Conservation (phyloP, 2,113 vertebrate species). For the Leptosomus discolor region DNA sequence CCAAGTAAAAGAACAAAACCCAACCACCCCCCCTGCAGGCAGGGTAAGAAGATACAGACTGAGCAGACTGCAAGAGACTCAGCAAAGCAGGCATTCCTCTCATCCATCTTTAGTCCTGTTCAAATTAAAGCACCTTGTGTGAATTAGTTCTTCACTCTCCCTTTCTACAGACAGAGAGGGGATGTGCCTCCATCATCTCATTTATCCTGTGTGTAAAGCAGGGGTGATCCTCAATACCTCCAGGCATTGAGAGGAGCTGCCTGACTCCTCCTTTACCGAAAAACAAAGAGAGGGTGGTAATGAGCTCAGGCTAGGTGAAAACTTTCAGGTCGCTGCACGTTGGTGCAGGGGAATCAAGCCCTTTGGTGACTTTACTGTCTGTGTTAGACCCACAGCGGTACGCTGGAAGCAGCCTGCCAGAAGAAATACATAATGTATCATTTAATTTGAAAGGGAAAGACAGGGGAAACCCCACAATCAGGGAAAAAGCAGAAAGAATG, state of each 20-base stretch:
- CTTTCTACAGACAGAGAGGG: not conserved
- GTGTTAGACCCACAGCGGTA: not conserved
- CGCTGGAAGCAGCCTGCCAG: conserved; percentile 12
- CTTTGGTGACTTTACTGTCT: not conserved
- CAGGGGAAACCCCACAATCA: not conserved
- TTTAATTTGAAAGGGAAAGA: conserved; percentile 7
- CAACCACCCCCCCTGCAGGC: not conserved
- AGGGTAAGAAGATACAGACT: not conserved
- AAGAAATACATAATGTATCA: not conserved
- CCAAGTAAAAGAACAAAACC: not conserved
- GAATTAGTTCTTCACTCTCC: not conserved
- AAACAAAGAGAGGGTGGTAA: not conserved
- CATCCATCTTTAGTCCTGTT: not conserved
- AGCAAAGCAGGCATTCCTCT: not conserved
- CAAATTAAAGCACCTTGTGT: not conserved
- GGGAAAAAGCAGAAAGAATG: not conserved
- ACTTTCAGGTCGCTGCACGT: not conserved
- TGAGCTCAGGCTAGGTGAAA: not conserved
- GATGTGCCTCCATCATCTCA: not conserved
- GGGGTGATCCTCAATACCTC: not conserved
- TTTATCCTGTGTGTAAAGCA: not conserved
- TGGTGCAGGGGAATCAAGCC: not conserved
- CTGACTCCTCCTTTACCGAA: not conserved
- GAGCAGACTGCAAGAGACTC: not conserved
- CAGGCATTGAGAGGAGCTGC: not conserved